Evolutionary conservation across 2,113 vertebrate species (phyloP).

Genomic region (Machaerirhynchus nigripectus): DNA sequence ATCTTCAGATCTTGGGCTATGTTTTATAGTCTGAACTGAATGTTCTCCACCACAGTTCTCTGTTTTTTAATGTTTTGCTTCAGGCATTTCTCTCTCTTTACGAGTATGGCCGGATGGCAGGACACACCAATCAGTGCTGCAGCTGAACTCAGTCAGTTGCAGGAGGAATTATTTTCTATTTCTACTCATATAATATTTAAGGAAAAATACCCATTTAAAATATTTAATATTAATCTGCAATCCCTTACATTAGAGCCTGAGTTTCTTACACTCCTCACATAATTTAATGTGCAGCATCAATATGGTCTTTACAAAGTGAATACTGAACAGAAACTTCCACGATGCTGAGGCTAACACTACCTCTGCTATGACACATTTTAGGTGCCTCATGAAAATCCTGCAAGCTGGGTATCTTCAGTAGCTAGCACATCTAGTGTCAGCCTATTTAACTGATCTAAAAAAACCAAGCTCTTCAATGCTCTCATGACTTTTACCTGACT

Average conservation of each 20-base stretch:
- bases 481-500: not conserved
- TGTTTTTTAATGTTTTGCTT: constrained; percentile 25
- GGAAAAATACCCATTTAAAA: not conserved
- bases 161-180: not conserved
- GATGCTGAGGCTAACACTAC: not conserved
- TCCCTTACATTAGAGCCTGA: not conserved
- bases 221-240: not conserved
- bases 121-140: not conserved
- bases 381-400: not conserved
- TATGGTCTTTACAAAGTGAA: not conserved
- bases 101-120: not conserved
- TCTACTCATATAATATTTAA: not conserved
- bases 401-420: not conserved
- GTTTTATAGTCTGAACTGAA: constrained; percentile 22
- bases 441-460: not conserved
- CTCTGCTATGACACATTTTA: not conserved
- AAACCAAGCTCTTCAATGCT: not conserved
- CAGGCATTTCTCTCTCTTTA: constrained; percentile 12
- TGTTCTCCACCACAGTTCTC: not conserved
- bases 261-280: not conserved
- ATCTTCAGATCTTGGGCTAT: constrained; percentile 19
- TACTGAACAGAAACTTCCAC: not conserved
- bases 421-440: not conserved
- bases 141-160: not conserved
- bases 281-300: not conserved